A percentile compares a stretch with the other conserved stretches of the same genome.
These are phyloP conservation scores for Papilio xuthus DNA, from an alignment of 1,140 invertebrate species.

Conservation along the genomic window DNA sequence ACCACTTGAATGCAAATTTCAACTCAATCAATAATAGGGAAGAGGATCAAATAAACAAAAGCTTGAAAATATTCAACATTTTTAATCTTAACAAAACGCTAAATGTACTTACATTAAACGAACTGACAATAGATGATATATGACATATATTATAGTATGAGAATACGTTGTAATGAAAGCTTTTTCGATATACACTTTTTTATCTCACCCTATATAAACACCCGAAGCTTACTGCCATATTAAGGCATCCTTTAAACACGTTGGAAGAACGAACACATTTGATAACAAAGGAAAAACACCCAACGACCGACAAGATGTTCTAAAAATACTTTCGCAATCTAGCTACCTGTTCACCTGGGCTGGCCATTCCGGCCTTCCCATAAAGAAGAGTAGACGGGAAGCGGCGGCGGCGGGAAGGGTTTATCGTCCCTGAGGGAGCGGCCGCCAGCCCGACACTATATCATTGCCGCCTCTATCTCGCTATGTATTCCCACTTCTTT, in stretches of 20 bases:
- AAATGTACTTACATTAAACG: too few species aligned
- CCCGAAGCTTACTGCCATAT: conserved; percentile 60
- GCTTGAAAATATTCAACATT: too few species aligned
- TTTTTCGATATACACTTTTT: conserved; percentile 50
- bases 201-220: conserved; percentile 54
- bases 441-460: conserved; percentile 77
- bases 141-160: neutral
- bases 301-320: conserved; percentile 77
- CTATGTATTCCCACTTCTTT: conserved; percentile 65
- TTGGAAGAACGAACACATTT: conserved; percentile 71
- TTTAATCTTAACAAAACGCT: too few species aligned
- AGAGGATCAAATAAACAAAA: too few species aligned
- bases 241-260: conserved; percentile 65
- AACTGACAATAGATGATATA: too few species aligned
- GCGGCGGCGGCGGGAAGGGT: conserved; percentile 74
- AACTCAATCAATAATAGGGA: too few species aligned
- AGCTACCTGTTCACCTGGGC: conserved; percentile 78
- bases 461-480: conserved; percentile 77
- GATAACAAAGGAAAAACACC: conserved; percentile 79
- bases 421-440: conserved; percentile 78
- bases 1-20: too few species aligned
- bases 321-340: conserved; percentile 80
- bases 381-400: conserved; percentile 80
- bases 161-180: conserved; percentile 32
- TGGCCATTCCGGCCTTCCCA: conserved; percentile 77